Evolutionary conservation across 1,140 invertebrate species (phyloP).

Genomic region (Drosophila albomicans): DNA sequence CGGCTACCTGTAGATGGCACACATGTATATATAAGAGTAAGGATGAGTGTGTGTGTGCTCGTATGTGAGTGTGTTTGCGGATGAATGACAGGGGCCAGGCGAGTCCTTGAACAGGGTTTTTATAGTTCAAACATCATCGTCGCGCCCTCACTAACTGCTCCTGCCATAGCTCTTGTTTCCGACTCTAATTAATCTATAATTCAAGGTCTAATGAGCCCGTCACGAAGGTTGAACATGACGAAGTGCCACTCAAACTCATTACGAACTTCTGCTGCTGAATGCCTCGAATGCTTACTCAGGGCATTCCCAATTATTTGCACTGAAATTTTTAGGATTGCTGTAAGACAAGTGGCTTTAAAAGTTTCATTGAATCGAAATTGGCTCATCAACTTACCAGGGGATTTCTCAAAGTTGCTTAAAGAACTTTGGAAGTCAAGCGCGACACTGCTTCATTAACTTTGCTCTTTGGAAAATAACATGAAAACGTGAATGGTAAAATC

Average conservation of each 20-base stretch:
- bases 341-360: slow-evolving; percentile 25
- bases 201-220: slow-evolving; percentile 72
- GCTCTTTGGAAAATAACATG: too few relatives aligned
- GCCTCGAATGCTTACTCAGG: neutral
- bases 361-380: slow-evolving; percentile 8
- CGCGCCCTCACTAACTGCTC: slow-evolving; percentile 22
- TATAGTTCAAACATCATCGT: slow-evolving; percentile 50
- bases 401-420: neutral
- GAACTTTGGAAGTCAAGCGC: slow-evolving; percentile 11
- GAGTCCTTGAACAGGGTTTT: slow-evolving; percentile 72
- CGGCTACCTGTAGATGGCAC: slow-evolving; percentile 82
- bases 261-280: slow-evolving; percentile 13
- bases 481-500: too few relatives aligned
- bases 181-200: slow-evolving; percentile 80
- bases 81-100: slow-evolving; percentile 35
- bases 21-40: slow-evolving; percentile 32
- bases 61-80: slow-evolving; percentile 20
- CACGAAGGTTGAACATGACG: slow-evolving; percentile 73
- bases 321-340: slow-evolving; percentile 24
- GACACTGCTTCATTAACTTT: neutral
- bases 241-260: slow-evolving; percentile 30
- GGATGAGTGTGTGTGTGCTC: neutral
- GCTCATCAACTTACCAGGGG: neutral
- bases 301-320: slow-evolving; percentile 16
- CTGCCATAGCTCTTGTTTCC: slow-evolving; percentile 33